Evolutionary conservation across 2,113 vertebrate genomes (phyloP), one percentile per base, ranked within the genome.

Genomic region (Sialia sialis): DNA sequence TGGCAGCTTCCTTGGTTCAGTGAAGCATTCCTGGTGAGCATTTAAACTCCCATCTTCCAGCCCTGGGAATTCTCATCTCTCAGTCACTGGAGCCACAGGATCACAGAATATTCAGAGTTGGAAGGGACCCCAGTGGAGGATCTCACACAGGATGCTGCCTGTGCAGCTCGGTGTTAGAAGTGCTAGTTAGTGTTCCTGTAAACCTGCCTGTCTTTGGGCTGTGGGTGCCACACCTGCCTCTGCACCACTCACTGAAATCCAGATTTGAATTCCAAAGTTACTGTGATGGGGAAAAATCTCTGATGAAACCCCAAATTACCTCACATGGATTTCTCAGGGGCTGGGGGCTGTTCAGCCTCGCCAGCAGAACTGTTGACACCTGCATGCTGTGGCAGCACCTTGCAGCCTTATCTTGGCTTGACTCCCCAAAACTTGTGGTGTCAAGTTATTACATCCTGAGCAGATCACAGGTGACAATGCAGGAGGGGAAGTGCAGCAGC

Each of bases 351-450:
- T 6, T n/a, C 30, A 69, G 49, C 32, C 84, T 86, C 84, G 12
- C 19, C 1, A 0, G 2, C 2, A 1, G 23, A 43, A 30, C 2
- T 44, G 15, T 7, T 79, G 29, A 13, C 32, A 44, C 18, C 69
- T 2, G 3, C 30, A 2, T 19, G 38, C 64, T 58, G 52, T 21
- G 26, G 27, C 11, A 27, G 29, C 52, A 22, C 76, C 27, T 59
- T 3, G 3, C 34, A 70, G 81, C 44, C 72, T 48, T 16, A 21
- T 18, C 39, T 36, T 4, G 8, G 30, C 34, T 36, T 34, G 69
- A 18, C 18, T 16, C 16, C 10, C 30, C 48, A 2, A 20, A 62
- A 36, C 23, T 30, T 0, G 1, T 2, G 34, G 11, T 11, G 21
- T 11, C 70, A 20, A 27, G 10, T 66, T 12, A 7, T 32, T 12